Evolutionary conservation across 64 coral and sea anemone genomes (phyloP), one percentile per base, ranked within the genome.

Genomic region (Astreopora myriophthalma): DNA sequence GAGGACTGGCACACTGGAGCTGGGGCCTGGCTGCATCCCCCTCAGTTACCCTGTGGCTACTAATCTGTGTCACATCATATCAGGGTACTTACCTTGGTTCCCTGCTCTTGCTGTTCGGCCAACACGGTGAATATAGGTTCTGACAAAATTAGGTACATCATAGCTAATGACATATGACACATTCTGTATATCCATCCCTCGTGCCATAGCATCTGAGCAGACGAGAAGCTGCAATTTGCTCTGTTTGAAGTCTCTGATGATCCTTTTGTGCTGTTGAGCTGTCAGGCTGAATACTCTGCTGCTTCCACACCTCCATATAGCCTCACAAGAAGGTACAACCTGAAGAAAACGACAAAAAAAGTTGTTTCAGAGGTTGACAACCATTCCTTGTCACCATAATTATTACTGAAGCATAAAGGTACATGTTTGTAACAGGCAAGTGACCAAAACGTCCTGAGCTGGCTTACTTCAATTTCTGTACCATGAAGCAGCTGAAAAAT

Each of bases 161-260:
- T 98, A 98, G 60, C 92, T 94, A 58, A 98, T 89, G n/a, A 98
- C 96, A 74, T 92, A 88, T n/a, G 42, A 85, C 8, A 94, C 96
- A 62, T 92, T 87, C 28, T 94, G 88, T 28, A 98, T 94, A 73
- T 98, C 96, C 96, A 98, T 98, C 6, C 96, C 96, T 29, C 96
- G 42, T 1, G 96, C 96, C 92, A 98, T 98, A 9, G 96, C 96
- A 72, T 98, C 96, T 20, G 96, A 98, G 38, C 96, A 98, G 60
- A 98, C 88, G 7, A 98, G 75, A 6, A 98, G 76, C 20, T 98
- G 96, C 20, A 98, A 79, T n/a, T 52, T 75, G 9, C 92, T 85
- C 22, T 77, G 49, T 39, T 75, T 94, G 44, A 98, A 98, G 48
- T 98, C 92, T 40, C 96, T 74, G 17, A 98, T 75, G 58, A 98